These are phyloP conservation scores for Cyphomyrus plagiostoma DNA, from an alignment of 2,113 vertebrate genomes.

Conservation along the genomic window DNA sequence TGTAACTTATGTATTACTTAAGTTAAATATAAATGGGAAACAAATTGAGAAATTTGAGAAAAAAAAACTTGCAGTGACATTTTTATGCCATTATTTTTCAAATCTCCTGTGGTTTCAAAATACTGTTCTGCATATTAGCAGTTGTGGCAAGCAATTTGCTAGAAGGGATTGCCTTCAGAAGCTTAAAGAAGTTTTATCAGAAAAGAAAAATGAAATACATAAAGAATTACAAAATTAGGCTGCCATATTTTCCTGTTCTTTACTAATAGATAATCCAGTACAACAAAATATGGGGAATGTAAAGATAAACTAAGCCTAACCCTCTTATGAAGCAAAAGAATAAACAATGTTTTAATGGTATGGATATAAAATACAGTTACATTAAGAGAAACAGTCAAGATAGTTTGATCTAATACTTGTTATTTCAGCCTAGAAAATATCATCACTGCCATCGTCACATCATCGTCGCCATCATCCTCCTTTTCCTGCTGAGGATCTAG, in stretches of 20 bases:
- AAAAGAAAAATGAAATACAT: slow-evolving; percentile 13
- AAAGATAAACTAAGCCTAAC: not conserved
- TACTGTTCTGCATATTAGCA: slow-evolving; percentile 38
- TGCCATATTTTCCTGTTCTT: not conserved
- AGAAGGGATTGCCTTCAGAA: slow-evolving; percentile 21
- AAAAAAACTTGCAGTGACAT: slow-evolving; percentile 28
- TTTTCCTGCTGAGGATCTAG: not conserved
- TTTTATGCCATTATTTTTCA: slow-evolving; percentile 24
- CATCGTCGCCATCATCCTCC: not conserved
- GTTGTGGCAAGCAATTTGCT: slow-evolving; percentile 28
- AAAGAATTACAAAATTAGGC: not conserved
- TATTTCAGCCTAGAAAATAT: not conserved
- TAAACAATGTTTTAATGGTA: not conserved
- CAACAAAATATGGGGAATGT: not conserved
- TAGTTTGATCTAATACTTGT: not conserved
- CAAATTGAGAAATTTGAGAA: slow-evolving; percentile 31
- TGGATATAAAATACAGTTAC: not conserved
- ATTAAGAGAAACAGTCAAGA: not conserved
- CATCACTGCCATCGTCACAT: not conserved
- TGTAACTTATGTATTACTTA: not conserved
- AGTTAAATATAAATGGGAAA: not conserved
- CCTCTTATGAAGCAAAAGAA: not conserved
- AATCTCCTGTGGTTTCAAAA: slow-evolving; percentile 26
- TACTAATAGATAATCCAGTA: not conserved
- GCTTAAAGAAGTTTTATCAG: slow-evolving; percentile 21